Base-by-base conservation (phyloP, 2,888 invertebrate species). In the Malacosoma neustria region DNA sequence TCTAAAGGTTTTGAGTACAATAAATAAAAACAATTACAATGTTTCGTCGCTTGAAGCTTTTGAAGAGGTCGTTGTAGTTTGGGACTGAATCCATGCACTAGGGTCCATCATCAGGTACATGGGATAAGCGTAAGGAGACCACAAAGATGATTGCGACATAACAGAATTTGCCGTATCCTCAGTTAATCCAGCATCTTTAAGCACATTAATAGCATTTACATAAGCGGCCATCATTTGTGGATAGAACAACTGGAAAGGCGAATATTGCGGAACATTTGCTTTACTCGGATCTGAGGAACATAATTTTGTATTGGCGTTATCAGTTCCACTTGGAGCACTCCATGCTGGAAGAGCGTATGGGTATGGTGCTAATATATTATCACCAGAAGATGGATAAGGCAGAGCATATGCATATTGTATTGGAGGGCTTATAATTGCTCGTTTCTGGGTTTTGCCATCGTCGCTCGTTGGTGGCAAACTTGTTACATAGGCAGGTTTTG, bases 31-130 rank as follows among this genome's bases (percentile, higher is more conserved):
- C 9, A 3, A 2, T 22, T 22, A 22, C 22, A 7, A 9, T 7
- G 11, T 42, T 43, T 49, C 48, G 12, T 31, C 41, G 12, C 42
- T 14, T 13, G 58, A 45, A 2, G 56, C 39, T 34, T 61, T 41
- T 34, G 61, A 41, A 32, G 56, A 13, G n/a, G 61, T 40, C 9
- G 63, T 43, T 5, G 61, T 35, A 3, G 56, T 45, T 52, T 70
- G 68, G 13, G 46, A 50, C 35, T 71, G 69, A 2, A 59, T 46
- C 79, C 80, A 82, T 1, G 69, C 45, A 36, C 50, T 61, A 4
- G 84, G 81, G 41, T 77, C 76, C 33, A 82, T 57, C 74, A 80
- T 73, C 7, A 84, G 56, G 37, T 82, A 84, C 53, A 72, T 70
- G 1, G 84, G 75, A 46, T 80, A 81, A 3, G 64, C 49, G 30